Percentiles rank a stretch among this genome's conserved stretches.
Conservation (phyloP, 2,888 invertebrate genomes). For the Chouioia cunea region DNA sequence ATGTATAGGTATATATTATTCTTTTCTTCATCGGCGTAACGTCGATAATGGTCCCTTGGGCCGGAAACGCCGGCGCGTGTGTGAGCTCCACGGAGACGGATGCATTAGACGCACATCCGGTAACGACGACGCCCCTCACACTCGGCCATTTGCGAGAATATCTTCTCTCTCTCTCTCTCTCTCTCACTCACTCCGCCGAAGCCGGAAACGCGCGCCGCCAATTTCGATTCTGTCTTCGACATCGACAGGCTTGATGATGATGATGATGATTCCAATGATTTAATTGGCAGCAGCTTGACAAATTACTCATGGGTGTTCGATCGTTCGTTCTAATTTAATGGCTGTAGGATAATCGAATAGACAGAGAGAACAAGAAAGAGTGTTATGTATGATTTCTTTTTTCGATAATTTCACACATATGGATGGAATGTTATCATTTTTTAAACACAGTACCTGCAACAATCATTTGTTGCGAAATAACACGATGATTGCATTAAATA, state of each 20-base stretch:
- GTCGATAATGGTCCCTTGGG: conserved; percentile 62
- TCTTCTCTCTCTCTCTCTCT: conserved; percentile 39
- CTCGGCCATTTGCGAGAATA: no score
- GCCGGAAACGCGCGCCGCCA: conserved; percentile 30
- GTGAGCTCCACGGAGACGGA: conserved; percentile 70
- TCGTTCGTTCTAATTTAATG: no score
- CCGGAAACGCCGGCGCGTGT: conserved; percentile 68
- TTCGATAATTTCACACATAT: no score
- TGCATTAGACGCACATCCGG: conserved; percentile 76
- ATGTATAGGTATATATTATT: no score
- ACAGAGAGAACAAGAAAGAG: no score
- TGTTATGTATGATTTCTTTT: no score
- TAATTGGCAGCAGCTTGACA: conserved; percentile 26
- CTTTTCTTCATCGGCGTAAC: conserved; percentile 36
- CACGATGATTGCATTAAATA: no score
- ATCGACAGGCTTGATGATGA: conserved; percentile 22
- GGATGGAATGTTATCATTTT: no score
- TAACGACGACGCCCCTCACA: conserved; percentile 61
- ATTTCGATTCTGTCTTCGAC: conserved; percentile 34
- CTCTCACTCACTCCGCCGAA: conserved; percentile 45
- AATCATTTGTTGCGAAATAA: no score
- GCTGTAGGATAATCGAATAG: no score
- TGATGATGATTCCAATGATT: conserved; percentile 13
- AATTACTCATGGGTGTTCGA: no score
- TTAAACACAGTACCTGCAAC: no score